These are phyloP conservation scores for Limonius californicus DNA, from an alignment of 1,140 invertebrate genomes.

Conservation along the genomic window DNA sequence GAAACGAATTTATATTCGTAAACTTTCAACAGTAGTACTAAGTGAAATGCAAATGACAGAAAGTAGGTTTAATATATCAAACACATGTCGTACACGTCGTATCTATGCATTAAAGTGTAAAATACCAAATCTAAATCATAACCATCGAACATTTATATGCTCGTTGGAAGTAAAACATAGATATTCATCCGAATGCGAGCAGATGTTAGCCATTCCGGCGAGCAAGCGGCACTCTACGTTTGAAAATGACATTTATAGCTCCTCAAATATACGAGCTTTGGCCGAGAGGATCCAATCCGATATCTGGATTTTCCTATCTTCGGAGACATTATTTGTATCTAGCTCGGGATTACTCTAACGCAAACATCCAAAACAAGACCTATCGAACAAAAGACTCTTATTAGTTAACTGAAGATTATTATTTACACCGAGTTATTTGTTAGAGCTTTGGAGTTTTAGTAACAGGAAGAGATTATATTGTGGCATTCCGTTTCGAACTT, in stretches of 20 bases:
- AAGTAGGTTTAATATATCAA: neutral
- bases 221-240: constrained; percentile 26
- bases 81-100: neutral
- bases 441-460: no score
- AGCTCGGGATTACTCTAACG: constrained; percentile 4
- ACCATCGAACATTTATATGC: constrained; percentile 33
- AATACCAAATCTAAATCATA: constrained; percentile 29
- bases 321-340: constrained; percentile 20
- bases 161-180: constrained; percentile 29
- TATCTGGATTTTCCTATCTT: constrained; percentile 27
- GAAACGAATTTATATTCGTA: no score
- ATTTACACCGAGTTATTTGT: no score
- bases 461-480: no score
- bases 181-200: constrained; percentile 29
- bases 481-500: no score
- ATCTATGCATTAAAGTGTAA: neutral
- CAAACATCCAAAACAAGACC: constrained; percentile 13
- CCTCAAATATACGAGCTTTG: constrained; percentile 24
- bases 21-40: neutral
- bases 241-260: constrained; percentile 31
- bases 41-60: neutral
- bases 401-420: no score
- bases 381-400: constrained; percentile 15
- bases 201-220: constrained; percentile 26
- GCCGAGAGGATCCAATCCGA: constrained; percentile 25